phyloP scores from a whole-genome alignment of 2,797 vertebrate genomes.

The Anguilla megastoma region DNA sequence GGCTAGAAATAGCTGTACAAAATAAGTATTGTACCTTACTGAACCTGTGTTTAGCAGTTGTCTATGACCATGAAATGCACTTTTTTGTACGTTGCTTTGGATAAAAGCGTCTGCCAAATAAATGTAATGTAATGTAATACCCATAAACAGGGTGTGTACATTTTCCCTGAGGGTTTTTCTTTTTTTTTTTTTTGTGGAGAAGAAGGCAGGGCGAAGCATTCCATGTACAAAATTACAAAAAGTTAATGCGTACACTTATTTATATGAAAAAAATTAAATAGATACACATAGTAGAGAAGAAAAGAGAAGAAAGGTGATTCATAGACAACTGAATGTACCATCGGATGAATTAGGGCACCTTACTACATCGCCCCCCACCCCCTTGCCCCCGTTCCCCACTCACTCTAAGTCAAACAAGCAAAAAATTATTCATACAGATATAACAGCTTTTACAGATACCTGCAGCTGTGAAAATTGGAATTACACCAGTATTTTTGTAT shows the following conservation, averaged over 20 bases:
- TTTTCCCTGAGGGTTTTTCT: too few species aligned
- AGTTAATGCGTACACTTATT: neutral
- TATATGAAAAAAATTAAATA: neutral
- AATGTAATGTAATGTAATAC: too few species aligned
- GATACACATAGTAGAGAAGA: neutral
- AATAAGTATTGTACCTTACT: too few species aligned
- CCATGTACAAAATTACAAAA: too few species aligned
- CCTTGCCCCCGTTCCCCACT: neutral
- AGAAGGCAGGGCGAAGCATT: too few species aligned
- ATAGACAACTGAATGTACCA: neutral
- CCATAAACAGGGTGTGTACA: too few species aligned
- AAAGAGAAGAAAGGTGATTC: neutral
- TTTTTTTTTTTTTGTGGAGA: too few species aligned
- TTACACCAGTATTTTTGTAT: neutral
- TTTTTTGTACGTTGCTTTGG: too few species aligned
- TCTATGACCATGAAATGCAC: too few species aligned
- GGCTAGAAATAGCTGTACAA: too few species aligned
- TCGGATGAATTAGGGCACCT: neutral
- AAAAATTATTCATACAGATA: neutral
- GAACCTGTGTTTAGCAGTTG: too few species aligned
- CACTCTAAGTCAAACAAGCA: neutral
- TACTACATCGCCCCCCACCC: neutral
- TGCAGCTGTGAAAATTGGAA: neutral
- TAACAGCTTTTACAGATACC: conserved; percentile 8
- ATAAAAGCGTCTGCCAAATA: too few species aligned